Evolutionary conservation across 2,113 vertebrate species (phyloP).

Genomic region (Brienomyrus brachyistius): DNA sequence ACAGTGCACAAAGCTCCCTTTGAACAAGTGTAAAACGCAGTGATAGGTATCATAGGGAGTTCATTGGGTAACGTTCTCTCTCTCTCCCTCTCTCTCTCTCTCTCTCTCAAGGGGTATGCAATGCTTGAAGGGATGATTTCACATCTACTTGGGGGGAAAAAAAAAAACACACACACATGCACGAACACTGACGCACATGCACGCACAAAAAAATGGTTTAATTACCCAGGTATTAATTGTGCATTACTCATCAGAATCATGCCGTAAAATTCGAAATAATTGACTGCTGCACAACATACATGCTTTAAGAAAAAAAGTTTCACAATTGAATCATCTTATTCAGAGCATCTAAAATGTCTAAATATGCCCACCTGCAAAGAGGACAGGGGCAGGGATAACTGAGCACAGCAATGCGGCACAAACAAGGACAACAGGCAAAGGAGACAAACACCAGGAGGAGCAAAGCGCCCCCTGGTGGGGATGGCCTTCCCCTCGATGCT

Average conservation of each 20-base stretch:
- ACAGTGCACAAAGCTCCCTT: not conserved
- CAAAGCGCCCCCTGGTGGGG: not conserved
- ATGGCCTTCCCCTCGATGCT: not conserved
- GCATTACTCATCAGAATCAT: constrained; percentile 5
- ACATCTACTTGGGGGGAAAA: not conserved
- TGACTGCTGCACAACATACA: not conserved
- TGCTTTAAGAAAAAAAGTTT: not conserved
- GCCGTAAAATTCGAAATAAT: not conserved
- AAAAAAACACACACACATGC: not conserved
- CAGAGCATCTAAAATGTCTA: not conserved
- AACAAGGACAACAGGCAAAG: not conserved
- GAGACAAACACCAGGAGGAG: not conserved
- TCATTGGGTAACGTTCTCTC: not conserved
- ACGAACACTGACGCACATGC: not conserved
- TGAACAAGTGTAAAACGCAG: not conserved
- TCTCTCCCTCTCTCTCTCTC: not conserved
- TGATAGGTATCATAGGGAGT: not conserved
- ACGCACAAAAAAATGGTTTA: not conserved
- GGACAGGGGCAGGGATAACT: not conserved
- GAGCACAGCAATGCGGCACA: not conserved
- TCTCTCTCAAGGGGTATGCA: not conserved
- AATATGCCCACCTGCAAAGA: not conserved
- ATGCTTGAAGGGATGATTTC: not conserved
- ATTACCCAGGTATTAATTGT: not conserved
- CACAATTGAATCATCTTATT: not conserved